A percentile compares a stretch with the other conserved stretches of the same genome.
These are phyloP conservation scores for Drosophila nigritarsus DNA, from an alignment of 2,888 invertebrate species.

Conservation along the genomic window DNA sequence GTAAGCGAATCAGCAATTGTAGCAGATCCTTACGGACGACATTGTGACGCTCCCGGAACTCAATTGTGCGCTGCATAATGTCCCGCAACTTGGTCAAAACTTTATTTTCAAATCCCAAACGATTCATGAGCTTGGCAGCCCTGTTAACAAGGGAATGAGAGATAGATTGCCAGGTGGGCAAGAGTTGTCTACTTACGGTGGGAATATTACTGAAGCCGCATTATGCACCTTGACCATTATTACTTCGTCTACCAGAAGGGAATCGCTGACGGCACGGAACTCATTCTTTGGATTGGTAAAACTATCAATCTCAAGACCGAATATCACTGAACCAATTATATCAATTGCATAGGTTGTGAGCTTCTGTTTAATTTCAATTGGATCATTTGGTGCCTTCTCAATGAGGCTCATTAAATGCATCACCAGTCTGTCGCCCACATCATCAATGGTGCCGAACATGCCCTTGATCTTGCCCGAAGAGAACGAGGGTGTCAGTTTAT, in stretches of 20 bases:
- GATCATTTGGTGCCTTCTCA: slow-evolving; percentile 75
- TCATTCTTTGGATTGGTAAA: slow-evolving; percentile 82
- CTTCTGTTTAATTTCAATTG: slow-evolving; percentile 85
- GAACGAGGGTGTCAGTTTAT: slow-evolving; percentile 89
- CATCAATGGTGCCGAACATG: slow-evolving; percentile 88
- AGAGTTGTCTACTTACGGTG: slow-evolving; percentile 68
- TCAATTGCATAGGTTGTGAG: slow-evolving; percentile 83
- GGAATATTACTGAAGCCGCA: slow-evolving; percentile 69
- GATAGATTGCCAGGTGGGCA: neutral
- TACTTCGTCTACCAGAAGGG: slow-evolving; percentile 29
- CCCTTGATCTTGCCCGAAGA: slow-evolving; percentile 89
- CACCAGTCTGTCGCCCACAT: slow-evolving; percentile 86
- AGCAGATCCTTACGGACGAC: slow-evolving; percentile 85
- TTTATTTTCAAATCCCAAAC: slow-evolving; percentile 57
- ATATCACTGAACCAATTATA: slow-evolving; percentile 85
- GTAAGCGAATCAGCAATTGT: slow-evolving; percentile 85
- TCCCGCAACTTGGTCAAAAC: slow-evolving; percentile 79
- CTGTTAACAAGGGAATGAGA: slow-evolving; percentile 32
- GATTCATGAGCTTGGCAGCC: slow-evolving; percentile 61
- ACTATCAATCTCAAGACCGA: slow-evolving; percentile 84
- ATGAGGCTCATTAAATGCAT: slow-evolving; percentile 83
- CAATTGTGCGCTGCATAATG: slow-evolving; percentile 84
- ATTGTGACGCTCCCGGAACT: slow-evolving; percentile 84
- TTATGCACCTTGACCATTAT: slow-evolving; percentile 53
- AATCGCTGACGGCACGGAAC: slow-evolving; percentile 75